A percentile compares a stretch with the other conserved stretches of the same genome.
phyloP scores from a whole-genome alignment of 2,113 vertebrate species.

The Epinephelus moara region DNA sequence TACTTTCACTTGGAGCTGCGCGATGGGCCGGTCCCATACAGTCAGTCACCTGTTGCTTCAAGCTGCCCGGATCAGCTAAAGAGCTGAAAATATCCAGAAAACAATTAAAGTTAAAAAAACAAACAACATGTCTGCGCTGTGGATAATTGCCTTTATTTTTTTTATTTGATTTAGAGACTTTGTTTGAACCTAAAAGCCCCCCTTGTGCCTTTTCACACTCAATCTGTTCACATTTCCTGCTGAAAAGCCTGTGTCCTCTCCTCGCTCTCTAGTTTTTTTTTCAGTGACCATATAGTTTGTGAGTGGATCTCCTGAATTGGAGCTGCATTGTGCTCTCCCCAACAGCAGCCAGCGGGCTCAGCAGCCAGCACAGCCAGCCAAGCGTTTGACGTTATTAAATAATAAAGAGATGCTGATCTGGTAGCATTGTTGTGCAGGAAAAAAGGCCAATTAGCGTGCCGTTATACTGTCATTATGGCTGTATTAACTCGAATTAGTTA shows the following conservation, averaged over 20 bases:
- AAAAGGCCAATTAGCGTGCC: slow-evolving; percentile 93
- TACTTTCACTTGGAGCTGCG: slow-evolving; percentile 65
- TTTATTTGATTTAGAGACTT: background rate
- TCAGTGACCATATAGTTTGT: slow-evolving; percentile 27
- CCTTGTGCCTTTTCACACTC: background rate
- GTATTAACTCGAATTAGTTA: slow-evolving; percentile 96
- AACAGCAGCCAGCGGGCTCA: slow-evolving; percentile 81
- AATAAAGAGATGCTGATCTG: slow-evolving; percentile 98
- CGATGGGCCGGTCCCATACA: slow-evolving; percentile 12
- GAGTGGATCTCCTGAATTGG: slow-evolving; percentile 76
- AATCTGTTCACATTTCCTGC: background rate
- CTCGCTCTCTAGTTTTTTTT: slow-evolving; percentile 55
- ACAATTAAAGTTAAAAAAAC: background rate
- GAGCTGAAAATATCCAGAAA: background rate
- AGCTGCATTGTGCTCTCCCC: slow-evolving; percentile 84
- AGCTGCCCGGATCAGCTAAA: slow-evolving; percentile 17
- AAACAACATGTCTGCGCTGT: background rate
- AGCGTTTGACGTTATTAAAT: slow-evolving; percentile 98
- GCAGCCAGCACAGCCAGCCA: slow-evolving; percentile 90
- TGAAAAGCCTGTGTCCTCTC: slow-evolving; percentile 70
- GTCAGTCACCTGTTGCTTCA: slow-evolving; percentile 76
- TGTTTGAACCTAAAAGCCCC: background rate
- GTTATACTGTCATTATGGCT: slow-evolving; percentile 95
- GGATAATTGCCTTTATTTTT: background rate
- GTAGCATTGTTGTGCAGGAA: slow-evolving; percentile 89